A percentile compares a stretch with the other conserved stretches of the same genome.
Evolutionary conservation across 2,888 invertebrate genomes (phyloP).

Genomic region (Drosophila austrosaltans): DNA sequence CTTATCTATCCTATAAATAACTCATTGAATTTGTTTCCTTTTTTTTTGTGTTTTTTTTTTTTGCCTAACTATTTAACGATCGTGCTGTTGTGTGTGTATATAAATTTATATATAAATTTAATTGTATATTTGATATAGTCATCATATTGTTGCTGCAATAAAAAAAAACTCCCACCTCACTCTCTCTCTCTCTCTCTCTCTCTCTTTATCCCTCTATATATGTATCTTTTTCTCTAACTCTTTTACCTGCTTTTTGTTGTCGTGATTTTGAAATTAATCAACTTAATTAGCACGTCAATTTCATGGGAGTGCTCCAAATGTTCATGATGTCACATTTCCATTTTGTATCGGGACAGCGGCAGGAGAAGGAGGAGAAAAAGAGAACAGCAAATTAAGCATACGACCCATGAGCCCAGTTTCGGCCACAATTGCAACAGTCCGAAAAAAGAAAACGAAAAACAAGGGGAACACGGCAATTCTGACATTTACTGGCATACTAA

Average conservation of each 20-base stretch:
- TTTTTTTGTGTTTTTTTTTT: slow-evolving; percentile 28
- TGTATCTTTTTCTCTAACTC: slow-evolving; percentile 10
- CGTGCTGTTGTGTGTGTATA: slow-evolving; percentile 40
- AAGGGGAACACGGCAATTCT: slow-evolving; percentile 2
- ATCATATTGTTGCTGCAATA: slow-evolving; percentile 31
- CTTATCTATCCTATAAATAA: slow-evolving; percentile 60
- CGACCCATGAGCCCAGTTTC: slow-evolving; percentile 6
- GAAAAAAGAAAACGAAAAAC: not conserved
- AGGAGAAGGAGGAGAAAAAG: not conserved
- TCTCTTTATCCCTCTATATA: not conserved
- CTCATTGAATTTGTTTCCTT: slow-evolving; percentile 42
- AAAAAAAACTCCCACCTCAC: slow-evolving; percentile 22
- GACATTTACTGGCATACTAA: slow-evolving; percentile 31
- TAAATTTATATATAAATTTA: slow-evolving; percentile 12
- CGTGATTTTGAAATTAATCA: slow-evolving; percentile 16
- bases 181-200: slow-evolving; percentile 3
- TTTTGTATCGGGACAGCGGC: not conserved
- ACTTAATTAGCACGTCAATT: slow-evolving; percentile 18
- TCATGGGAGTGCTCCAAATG: slow-evolving; percentile 17
- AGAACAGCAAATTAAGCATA: slow-evolving; percentile 4
- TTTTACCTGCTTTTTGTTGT: slow-evolving; percentile 14
- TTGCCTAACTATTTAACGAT: slow-evolving; percentile 48
- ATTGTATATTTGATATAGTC: slow-evolving; percentile 35
- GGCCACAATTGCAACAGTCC: not conserved
- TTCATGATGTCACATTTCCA: slow-evolving; percentile 17